These are phyloP conservation scores for Leiothrix lutea DNA, from an alignment of 2,113 vertebrate genomes.

Conservation along the genomic window DNA sequence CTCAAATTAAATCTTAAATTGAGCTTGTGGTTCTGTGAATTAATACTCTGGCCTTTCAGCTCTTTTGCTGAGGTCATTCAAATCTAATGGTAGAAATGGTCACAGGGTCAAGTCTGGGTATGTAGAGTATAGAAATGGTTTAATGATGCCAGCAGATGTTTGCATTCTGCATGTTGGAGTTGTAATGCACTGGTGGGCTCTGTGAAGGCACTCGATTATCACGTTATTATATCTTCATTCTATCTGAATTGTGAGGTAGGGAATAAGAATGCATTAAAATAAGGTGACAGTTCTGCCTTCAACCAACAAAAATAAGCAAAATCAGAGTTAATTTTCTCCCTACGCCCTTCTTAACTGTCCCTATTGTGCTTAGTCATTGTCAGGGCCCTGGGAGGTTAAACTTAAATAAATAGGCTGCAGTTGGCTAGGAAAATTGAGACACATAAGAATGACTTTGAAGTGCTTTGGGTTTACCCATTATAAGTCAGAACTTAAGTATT, in stretches of 20 bases:
- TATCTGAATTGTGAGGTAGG: background rate
- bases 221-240: slow-evolving; percentile 21
- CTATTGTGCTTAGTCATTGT: slow-evolving; percentile 60
- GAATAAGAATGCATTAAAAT: slow-evolving; percentile 34
- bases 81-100: slow-evolving; percentile 78
- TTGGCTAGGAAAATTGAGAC: slow-evolving; percentile 1
- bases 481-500: background rate
- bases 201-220: slow-evolving; percentile 55
- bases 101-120: slow-evolving; percentile 74
- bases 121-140: slow-evolving; percentile 72
- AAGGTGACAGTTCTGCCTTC: slow-evolving; percentile 9
- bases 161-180: slow-evolving; percentile 58
- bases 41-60: slow-evolving; percentile 80
- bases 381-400: slow-evolving; percentile 31
- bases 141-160: slow-evolving; percentile 76
- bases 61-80: slow-evolving; percentile 79
- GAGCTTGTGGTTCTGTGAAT: slow-evolving; percentile 82
- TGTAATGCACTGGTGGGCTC: slow-evolving; percentile 39
- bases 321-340: slow-evolving; percentile 20
- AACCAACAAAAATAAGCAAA: slow-evolving; percentile 33
- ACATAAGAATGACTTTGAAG: slow-evolving; percentile 13
- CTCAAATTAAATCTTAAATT: slow-evolving; percentile 88
- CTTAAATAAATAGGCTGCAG: slow-evolving; percentile 41
- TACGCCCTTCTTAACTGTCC: slow-evolving; percentile 26
- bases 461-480: background rate